These are phyloP conservation scores for Lutjanus campechanus DNA, from an alignment of 2,797 vertebrate species.

Conservation along the genomic window DNA sequence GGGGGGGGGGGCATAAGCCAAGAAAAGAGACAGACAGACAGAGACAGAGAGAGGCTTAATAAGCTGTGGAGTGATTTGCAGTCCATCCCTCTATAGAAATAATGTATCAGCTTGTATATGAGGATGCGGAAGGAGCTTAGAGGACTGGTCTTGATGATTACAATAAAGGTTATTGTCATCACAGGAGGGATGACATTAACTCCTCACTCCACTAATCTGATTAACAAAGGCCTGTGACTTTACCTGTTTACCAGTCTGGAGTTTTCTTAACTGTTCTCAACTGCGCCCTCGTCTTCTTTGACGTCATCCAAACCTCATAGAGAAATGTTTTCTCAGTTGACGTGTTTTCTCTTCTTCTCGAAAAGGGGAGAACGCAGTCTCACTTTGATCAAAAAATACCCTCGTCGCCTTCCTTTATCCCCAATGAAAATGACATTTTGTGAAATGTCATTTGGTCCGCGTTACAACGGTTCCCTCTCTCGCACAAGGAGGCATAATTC, in stretches of 20 bases:
- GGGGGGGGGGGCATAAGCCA: conserved; percentile 14
- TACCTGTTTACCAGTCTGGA: conserved; percentile 54
- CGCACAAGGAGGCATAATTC: conserved; percentile 59
- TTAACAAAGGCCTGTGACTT: conserved; percentile 41
- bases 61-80: conserved; percentile 67
- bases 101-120: conserved; percentile 56
- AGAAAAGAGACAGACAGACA: conserved; percentile 57
- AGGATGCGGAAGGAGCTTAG: conserved; percentile 48
- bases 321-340: conserved; percentile 60
- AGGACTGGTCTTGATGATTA: conserved; percentile 54
- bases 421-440: conserved; percentile 76
- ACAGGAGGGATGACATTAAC: conserved; percentile 69
- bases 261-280: conserved; percentile 53
- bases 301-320: conserved; percentile 67
- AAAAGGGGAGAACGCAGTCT: conserved; percentile 67
- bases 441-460: conserved; percentile 71
- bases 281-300: conserved; percentile 59
- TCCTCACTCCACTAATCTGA: conserved; percentile 47
- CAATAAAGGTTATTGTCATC: conserved; percentile 74
- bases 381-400: conserved; percentile 76
- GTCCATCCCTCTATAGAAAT: conserved; percentile 59
- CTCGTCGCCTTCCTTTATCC: conserved; percentile 61
- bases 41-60: conserved; percentile 57
- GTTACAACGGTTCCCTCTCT: conserved; percentile 47
- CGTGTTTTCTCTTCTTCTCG: conserved; percentile 44